Evolutionary conservation across 2,888 invertebrate genomes (phyloP).

Genomic region (Flexamia atlantica): DNA sequence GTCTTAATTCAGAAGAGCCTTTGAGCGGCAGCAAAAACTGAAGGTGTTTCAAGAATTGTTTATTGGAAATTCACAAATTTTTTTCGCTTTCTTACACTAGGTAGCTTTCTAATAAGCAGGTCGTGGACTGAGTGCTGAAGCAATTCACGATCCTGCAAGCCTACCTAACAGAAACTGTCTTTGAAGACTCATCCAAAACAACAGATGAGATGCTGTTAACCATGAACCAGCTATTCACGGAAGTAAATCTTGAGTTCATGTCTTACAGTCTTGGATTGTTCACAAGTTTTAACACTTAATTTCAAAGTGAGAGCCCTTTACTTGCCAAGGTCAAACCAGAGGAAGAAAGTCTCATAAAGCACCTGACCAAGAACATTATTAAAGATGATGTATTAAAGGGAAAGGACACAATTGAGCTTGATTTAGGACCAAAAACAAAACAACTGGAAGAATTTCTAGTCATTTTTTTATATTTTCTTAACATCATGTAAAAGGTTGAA

Average conservation of each 20-base stretch:
- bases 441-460: no score
- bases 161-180: conserved; percentile 41
- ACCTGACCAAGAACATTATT: no score
- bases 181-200: conserved; percentile 60
- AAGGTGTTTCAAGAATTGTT: conserved; percentile 49
- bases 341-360: conserved; percentile 7
- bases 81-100: conserved; percentile 24
- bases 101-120: conserved; percentile 45
- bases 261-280: conserved; percentile 30
- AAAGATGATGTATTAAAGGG: no score
- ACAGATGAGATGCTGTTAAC: conserved; percentile 49
- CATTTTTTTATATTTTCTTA: no score
- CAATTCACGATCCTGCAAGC: conserved; percentile 36
- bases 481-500: no score
- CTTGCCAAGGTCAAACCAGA: conserved; percentile 31
- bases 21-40: conserved; percentile 10
- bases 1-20: conserved; percentile 38
- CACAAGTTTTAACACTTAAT: conserved; percentile 34
- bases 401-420: no score
- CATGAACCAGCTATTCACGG: conserved; percentile 36
- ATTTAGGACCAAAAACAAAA: no score
- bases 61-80: conserved; percentile 52
- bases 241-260: conserved; percentile 50
- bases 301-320: conserved; percentile 31
- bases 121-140: conserved; percentile 46